Evolutionary conservation across 2,888 invertebrate genomes (phyloP).

Genomic region (Asteroscopus sphinx): DNA sequence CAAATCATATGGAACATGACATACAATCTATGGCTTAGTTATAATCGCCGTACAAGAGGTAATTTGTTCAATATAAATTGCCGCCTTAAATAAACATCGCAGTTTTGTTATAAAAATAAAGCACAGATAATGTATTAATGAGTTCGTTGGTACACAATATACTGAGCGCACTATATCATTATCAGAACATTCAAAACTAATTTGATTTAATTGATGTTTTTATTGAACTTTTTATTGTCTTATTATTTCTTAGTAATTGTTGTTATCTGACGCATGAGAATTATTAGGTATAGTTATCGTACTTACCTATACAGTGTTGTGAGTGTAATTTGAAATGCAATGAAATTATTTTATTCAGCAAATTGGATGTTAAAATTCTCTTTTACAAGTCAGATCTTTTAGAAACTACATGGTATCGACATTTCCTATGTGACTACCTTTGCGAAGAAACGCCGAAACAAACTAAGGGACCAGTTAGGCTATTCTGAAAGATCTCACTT

Average conservation of each 20-base stretch:
- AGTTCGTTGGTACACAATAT: conserved; percentile 35
- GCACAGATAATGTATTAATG: conserved; percentile 38
- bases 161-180: conserved; percentile 10
- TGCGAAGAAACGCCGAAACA: too few species aligned
- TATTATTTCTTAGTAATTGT: conserved; percentile 34
- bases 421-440: too few species aligned
- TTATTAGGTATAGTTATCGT: conserved; percentile 7
- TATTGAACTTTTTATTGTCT: conserved; percentile 54
- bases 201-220: conserved; percentile 58
- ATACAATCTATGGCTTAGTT: conserved; percentile 8
- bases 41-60: conserved; percentile 18
- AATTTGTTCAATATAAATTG: conserved; percentile 18
- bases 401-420: too few species aligned
- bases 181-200: conserved; percentile 52
- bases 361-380: too few species aligned
- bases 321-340: too few species aligned
- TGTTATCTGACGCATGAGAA: conserved; percentile 13
- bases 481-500: too few species aligned
- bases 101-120: conserved; percentile 41
- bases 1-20: conserved; percentile 9
- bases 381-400: too few species aligned
- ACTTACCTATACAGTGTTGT: too few species aligned
- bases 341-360: too few species aligned
- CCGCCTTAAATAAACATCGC: conserved; percentile 33
- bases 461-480: too few species aligned